Conservation (phyloP, 2,888 invertebrate genomes). For the Leucozona laternaria region DNA sequence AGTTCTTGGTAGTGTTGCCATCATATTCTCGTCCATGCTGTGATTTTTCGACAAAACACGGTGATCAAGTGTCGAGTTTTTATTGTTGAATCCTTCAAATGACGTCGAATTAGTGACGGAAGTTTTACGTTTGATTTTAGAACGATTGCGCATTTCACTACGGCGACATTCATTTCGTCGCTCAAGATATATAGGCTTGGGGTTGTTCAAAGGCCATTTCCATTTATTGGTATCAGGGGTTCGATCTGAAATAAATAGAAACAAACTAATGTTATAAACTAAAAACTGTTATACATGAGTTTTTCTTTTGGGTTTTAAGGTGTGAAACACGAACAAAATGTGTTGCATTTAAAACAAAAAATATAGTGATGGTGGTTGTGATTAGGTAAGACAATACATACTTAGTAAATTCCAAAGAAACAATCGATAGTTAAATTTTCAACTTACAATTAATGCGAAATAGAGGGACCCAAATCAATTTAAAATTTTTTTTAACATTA, state of each 20-base stretch:
- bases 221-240: constrained; percentile 83
- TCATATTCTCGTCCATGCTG: constrained; percentile 80
- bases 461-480: background rate
- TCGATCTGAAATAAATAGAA: constrained; percentile 79
- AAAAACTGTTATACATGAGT: background rate
- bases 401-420: background rate
- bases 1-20: constrained; percentile 79
- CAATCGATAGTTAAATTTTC: background rate
- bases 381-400: no score
- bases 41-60: constrained; percentile 77
- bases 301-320: background rate
- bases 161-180: constrained; percentile 91
- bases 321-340: constrained; percentile 57
- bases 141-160: constrained; percentile 84
- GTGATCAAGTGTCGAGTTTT: constrained; percentile 48
- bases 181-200: constrained; percentile 95
- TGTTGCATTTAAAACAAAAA: constrained; percentile 58
- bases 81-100: constrained; percentile 81
- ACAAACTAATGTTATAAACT: background rate
- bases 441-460: background rate
- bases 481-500: background rate
- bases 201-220: constrained; percentile 86
- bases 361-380: constrained; percentile 52
- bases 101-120: constrained; percentile 80
- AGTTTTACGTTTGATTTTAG: constrained; percentile 83